Conservation (phyloP, 2,888 invertebrate species). For the Chymomyza fuscimana region DNA sequence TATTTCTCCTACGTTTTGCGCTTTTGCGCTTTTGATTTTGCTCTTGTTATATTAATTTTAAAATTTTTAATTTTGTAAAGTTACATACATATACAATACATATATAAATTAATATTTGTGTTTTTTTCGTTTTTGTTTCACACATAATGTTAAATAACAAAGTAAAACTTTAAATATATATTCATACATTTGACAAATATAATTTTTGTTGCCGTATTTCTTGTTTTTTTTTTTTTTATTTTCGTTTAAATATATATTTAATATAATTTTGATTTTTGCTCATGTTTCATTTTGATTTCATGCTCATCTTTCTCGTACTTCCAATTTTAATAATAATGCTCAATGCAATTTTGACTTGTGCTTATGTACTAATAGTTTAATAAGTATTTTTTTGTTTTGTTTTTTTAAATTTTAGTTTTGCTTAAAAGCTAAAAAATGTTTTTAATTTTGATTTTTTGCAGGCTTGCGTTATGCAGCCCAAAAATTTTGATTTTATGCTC, state of each 20-base stretch:
- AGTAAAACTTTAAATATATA: not conserved
- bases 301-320: constrained; percentile 42
- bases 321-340: constrained; percentile 38
- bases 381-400: constrained; percentile 44
- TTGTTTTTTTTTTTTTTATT: constrained; percentile 13
- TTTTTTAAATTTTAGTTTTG: constrained; percentile 28
- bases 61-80: constrained; percentile 29
- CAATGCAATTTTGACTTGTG: constrained; percentile 12
- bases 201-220: constrained; percentile 40
- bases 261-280: constrained; percentile 51
- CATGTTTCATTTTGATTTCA: constrained; percentile 48
- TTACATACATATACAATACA: constrained; percentile 44
- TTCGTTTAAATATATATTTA: constrained; percentile 30
- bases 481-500: constrained; percentile 79
- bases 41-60: constrained; percentile 50
- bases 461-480: constrained; percentile 52
- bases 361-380: constrained; percentile 25
- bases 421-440: constrained; percentile 68
- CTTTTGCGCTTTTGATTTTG: constrained; percentile 57
- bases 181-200: constrained; percentile 61
- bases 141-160: constrained; percentile 37
- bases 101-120: constrained; percentile 22
- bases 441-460: constrained; percentile 63
- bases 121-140: constrained; percentile 6
- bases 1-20: constrained; percentile 31